Conservation (phyloP, 1,140 invertebrate species). For the Heliconius hermathena region DNA sequence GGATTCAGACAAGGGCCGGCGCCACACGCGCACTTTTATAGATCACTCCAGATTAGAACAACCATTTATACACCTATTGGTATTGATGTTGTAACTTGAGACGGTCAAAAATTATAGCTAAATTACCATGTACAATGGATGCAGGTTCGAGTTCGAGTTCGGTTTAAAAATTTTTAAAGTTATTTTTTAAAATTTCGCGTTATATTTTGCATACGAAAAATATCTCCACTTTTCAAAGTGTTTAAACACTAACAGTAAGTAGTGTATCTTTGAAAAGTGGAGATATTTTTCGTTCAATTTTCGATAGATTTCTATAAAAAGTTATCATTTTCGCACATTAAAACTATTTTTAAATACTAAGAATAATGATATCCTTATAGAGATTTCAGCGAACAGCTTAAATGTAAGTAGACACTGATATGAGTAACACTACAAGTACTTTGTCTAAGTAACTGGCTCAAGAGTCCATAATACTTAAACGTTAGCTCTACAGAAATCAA, state of each 20-base stretch:
- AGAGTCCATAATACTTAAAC: neutral
- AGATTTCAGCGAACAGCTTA: neutral
- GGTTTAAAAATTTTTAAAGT: neutral
- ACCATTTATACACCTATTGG: constrained; percentile 24
- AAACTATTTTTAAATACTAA: neutral
- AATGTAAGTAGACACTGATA: neutral
- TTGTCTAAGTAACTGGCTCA: neutral
- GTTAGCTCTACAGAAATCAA: neutral
- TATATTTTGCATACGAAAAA: too few relatives aligned
- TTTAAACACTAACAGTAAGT: too few relatives aligned
- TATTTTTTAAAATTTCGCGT: too few relatives aligned
- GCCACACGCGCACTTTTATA: constrained; percentile 46
- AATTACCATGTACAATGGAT: neutral
- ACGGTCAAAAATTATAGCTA: neutral
- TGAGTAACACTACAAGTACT: constrained; percentile 2
- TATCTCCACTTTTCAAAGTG: too few relatives aligned
- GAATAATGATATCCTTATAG: neutral
- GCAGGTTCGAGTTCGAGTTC: neutral
- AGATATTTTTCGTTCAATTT: too few relatives aligned
- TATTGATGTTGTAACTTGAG: neutral
- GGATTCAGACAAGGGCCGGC: constrained; percentile 50
- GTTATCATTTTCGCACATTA: neutral
- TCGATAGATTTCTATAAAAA: too few relatives aligned
- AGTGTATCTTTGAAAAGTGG: too few relatives aligned
- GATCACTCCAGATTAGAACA: constrained; percentile 33